A percentile compares a stretch with the other conserved stretches of the same genome.
Conservation (phyloP, 1,140 invertebrate genomes). For the Leucophenga varia region DNA sequence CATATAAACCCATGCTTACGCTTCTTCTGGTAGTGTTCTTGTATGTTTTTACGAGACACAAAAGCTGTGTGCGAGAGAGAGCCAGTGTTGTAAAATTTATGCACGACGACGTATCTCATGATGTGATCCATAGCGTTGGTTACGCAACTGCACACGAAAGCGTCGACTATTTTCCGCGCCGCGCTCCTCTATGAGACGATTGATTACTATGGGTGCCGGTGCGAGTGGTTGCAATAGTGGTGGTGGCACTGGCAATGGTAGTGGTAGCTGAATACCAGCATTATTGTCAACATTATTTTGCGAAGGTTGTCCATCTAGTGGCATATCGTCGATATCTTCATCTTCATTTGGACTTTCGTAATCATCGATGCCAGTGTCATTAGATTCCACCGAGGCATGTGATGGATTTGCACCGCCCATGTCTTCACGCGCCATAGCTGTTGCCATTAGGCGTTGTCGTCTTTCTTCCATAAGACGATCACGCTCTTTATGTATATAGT, state of each 20-base stretch:
- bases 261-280: conserved; percentile 9
- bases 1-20: conserved; percentile 26
- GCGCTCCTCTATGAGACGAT: conserved; percentile 25
- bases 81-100: conserved; percentile 21
- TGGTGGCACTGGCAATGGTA: conserved; percentile 9
- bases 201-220: conserved; percentile 10
- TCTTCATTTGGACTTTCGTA: conserved; percentile 44
- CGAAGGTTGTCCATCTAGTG: no score
- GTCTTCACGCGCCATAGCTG: conserved; percentile 44
- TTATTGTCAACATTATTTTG: not conserved
- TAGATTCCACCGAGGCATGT: conserved; percentile 28
- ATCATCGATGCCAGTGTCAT: conserved; percentile 26
- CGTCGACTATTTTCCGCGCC: conserved; percentile 33
- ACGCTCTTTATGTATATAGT: conserved; percentile 84
- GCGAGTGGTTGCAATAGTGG: not conserved
- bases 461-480: conserved; percentile 74
- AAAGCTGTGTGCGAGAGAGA: not conserved
- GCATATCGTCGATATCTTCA: conserved; percentile 24
- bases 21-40: conserved; percentile 17
- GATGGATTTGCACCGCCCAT: conserved; percentile 19
- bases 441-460: conserved; percentile 64
- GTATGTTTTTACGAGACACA: no score
- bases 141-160: conserved; percentile 45
- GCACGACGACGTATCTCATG: conserved; percentile 49
- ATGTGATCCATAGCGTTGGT: conserved; percentile 42